These are phyloP conservation scores for Plecotus auritus DNA, from an alignment of 2,113 vertebrate genomes.

Conservation along the genomic window DNA sequence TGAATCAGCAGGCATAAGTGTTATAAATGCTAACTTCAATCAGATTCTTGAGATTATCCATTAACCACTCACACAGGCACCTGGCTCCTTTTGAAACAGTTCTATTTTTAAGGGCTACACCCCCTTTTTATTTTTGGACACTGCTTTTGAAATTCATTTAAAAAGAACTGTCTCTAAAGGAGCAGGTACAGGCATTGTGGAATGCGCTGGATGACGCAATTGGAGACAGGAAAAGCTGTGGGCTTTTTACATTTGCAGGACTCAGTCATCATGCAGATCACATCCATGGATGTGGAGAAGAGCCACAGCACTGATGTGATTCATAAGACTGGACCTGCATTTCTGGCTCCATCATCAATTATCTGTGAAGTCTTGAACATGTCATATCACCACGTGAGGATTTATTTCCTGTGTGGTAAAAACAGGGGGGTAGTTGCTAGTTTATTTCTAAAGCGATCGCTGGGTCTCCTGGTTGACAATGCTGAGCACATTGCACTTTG, in stretches of 20 bases:
- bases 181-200: constrained; percentile 44
- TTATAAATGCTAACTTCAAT: constrained; percentile 60
- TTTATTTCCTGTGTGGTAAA: background rate
- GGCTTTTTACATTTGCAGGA: background rate
- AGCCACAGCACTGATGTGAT: background rate
- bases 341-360: constrained; percentile 36
- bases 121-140: constrained; percentile 61
- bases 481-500: background rate
- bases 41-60: constrained; percentile 46
- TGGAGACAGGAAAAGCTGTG: background rate
- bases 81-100: constrained; percentile 37
- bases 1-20: constrained; percentile 9
- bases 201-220: background rate
- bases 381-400: background rate
- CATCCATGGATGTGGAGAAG: background rate
- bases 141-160: constrained; percentile 58
- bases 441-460: background rate
- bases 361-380: constrained; percentile 16
- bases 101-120: constrained; percentile 51
- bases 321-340: background rate
- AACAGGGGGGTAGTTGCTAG: background rate
- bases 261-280: constrained; percentile 6
- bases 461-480: background rate
- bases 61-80: constrained; percentile 59
- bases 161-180: constrained; percentile 54